phyloP scores from a whole-genome alignment of 2,888 invertebrate species.

The Biston betularia region DNA sequence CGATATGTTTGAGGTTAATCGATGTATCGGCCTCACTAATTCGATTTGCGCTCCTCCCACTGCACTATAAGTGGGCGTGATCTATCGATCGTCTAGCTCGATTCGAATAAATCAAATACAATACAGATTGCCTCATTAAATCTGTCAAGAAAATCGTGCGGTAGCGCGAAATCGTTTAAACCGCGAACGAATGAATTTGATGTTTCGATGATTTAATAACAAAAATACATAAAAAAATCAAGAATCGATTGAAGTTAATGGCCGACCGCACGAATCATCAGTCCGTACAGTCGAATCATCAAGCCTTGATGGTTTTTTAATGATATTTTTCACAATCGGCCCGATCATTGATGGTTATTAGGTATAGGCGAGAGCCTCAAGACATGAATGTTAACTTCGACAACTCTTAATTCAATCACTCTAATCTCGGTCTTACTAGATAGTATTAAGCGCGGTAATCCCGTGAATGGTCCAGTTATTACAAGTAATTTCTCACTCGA shows the following conservation, averaged over 20 bases:
- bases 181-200: conserved; percentile 57
- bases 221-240: conserved; percentile 64
- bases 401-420: conserved; percentile 50
- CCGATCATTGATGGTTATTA: conserved; percentile 85
- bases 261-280: conserved; percentile 73
- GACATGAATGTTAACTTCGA: conserved; percentile 68
- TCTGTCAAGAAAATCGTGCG: conserved; percentile 23
- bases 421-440: conserved; percentile 55
- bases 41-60: conserved; percentile 82
- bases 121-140: conserved; percentile 17
- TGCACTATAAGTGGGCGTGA: conserved; percentile 76
- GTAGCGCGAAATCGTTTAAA: conserved; percentile 56
- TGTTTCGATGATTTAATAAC: conserved; percentile 81
- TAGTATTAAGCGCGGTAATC: conserved; percentile 49
- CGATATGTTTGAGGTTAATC: conserved; percentile 78
- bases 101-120: conserved; percentile 48
- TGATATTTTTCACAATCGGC: conserved; percentile 87
- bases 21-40: conserved; percentile 82
- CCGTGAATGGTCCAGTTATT: conserved; percentile 48
- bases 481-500: conserved; percentile 53
- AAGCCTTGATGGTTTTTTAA: conserved; percentile 86
- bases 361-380: conserved; percentile 79
- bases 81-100: conserved; percentile 75
- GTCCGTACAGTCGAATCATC: conserved; percentile 77
- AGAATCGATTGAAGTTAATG: conserved; percentile 84